These are phyloP conservation scores for Neodiprion pinetum DNA, from an alignment of 1,140 invertebrate genomes.

Conservation along the genomic window DNA sequence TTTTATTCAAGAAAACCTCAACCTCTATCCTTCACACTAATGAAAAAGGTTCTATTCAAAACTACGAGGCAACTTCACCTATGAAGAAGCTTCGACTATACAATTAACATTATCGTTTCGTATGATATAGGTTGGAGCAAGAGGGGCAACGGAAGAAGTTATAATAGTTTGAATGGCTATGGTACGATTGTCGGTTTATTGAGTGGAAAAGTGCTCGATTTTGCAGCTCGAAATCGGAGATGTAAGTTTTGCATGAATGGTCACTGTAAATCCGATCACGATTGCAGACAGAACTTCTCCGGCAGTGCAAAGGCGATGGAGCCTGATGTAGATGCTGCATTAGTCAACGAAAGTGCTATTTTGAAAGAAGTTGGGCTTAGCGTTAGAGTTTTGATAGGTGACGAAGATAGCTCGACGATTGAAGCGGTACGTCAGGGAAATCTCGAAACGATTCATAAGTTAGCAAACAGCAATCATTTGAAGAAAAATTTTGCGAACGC, in stretches of 20 bases:
- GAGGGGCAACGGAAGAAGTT: not conserved
- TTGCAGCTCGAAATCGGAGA: slow-evolving; percentile 1
- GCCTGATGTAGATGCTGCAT: slow-evolving; percentile 1
- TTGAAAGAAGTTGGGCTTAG: not conserved
- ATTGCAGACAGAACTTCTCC: slow-evolving; percentile 14
- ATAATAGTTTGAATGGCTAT: slow-evolving; percentile 13
- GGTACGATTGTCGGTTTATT: not conserved
- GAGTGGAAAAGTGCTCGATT: not conserved
- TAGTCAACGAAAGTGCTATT: slow-evolving; percentile 12
- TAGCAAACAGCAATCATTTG: too few relatives aligned
- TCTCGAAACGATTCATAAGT: too few relatives aligned
- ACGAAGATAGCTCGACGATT: too few relatives aligned
- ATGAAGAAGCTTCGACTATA: too few relatives aligned
- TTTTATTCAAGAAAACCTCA: too few relatives aligned
- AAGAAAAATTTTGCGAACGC: too few relatives aligned
- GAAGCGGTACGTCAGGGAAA: too few relatives aligned
- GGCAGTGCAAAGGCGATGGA: slow-evolving; percentile 19
- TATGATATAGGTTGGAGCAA: not conserved
- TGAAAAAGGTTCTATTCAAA: too few relatives aligned
- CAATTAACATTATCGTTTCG: not conserved
- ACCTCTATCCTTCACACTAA: too few relatives aligned
- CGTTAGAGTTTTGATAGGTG: not conserved
- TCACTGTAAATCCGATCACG: not conserved
- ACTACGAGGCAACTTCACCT: too few relatives aligned
- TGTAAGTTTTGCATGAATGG: not conserved